Base-by-base conservation (phyloP, 2,888 invertebrate genomes). In the Perdita meconis region DNA sequence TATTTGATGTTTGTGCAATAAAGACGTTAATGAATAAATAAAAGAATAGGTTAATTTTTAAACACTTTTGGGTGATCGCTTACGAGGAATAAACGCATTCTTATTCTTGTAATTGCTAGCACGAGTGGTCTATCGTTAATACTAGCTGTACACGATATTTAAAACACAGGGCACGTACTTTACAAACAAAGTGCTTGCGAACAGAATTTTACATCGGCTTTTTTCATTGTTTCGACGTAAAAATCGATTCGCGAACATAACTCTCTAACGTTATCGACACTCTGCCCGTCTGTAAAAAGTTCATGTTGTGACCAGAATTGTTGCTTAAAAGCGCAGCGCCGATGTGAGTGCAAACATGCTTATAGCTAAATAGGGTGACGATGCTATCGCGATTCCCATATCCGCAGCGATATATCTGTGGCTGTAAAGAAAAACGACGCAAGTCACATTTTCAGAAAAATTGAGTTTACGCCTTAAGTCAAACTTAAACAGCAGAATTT, bases 251-350 rank as follows among this genome's bases (percentile, higher is more conserved):
- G 44, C 1, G 30, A 60, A 47, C 60, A 44, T 30, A 19, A 42
- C 26, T 30, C 59, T 10, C 30, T 6, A n/a, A 13, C 60, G 60
- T 60, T 60, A 47, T 47, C 60, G 44, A 47, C 44, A 44, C 44
- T 13, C 59, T 13, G 44, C 6, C 42, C 60, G 44, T 47, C 19
- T 26, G 16, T 44, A 47, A 16, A 44, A 8, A 66, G 55, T 34
- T 47, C 42, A 60, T 60, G 13, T 40, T 44, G 60, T 60, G 60
- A 47, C 22, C 60, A 60, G 60, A 60, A 60, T 60, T 60, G 19
- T 60, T 34, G 16, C 16, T 12, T 42, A 30, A 1, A 0, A 13
- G 16, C 40, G 26, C 19, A 44, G 12, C 4, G 36, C 19, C 55
- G 55, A 36, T 34, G 19, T 4, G 53, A 55, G 34, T 55, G 34